Percentiles rank a stretch among this genome's conserved stretches.
Conservation (phyloP, 2,797 vertebrate genomes). For the Scolopax bukidnonensis region DNA sequence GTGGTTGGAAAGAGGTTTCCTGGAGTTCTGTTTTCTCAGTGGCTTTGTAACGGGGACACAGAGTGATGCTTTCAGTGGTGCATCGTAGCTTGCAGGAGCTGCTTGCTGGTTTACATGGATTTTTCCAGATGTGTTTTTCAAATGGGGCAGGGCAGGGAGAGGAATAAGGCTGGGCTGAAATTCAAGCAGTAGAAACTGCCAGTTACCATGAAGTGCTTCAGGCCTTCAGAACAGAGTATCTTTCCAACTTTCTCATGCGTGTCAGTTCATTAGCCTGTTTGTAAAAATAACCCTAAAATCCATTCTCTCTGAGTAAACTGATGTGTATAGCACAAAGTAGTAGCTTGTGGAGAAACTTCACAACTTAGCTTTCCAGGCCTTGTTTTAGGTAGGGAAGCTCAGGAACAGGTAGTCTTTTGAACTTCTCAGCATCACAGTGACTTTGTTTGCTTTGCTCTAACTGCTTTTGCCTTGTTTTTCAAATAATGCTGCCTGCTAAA, state of each 20-base stretch:
- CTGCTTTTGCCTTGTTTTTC: background rate
- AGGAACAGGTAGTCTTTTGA: background rate
- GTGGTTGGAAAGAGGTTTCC: background rate
- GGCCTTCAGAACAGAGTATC: background rate
- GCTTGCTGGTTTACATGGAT: background rate
- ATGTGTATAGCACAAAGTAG: fast-evolving
- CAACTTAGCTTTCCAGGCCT: background rate
- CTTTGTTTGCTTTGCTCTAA: background rate
- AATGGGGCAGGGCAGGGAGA: fast-evolving
- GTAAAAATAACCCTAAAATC: background rate
- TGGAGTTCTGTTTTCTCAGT: background rate
- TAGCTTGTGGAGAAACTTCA: background rate
- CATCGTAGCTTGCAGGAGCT: background rate
- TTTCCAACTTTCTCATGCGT: fast-evolving
- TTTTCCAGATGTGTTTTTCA: background rate
- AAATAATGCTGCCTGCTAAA: background rate
- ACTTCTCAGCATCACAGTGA: background rate
- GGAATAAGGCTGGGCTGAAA: background rate
- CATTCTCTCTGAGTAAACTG: background rate
- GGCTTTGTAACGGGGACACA: fast-evolving
- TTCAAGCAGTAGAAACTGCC: background rate
- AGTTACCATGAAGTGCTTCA: background rate
- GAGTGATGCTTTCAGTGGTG: background rate
- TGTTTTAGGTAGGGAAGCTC: background rate
- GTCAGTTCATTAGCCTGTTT: background rate